Conservation (phyloP, 2,797 vertebrate genomes). For the Aulostomus chinensis region DNA sequence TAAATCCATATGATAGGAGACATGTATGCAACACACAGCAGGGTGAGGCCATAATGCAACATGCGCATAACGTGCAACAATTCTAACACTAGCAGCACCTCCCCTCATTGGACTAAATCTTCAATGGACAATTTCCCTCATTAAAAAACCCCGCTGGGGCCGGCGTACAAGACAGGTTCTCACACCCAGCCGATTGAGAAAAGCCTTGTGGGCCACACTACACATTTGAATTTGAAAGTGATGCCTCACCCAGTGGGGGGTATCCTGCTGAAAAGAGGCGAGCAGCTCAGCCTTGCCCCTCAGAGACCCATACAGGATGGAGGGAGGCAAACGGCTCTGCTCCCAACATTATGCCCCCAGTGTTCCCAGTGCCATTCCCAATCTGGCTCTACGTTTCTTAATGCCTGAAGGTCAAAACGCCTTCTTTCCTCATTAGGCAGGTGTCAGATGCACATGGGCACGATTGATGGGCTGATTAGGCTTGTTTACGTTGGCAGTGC, state of each 20-base stretch:
- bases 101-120: constrained; percentile 17
- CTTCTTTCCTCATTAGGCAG: constrained; percentile 34
- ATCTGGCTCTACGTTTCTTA: constrained; percentile 9
- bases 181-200: constrained; percentile 46
- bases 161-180: constrained; percentile 48
- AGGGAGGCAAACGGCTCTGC: constrained; percentile 46
- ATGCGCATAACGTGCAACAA: no score
- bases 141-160: constrained; percentile 20
- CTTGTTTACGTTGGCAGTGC: constrained; percentile 70
- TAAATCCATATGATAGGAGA: not conserved
- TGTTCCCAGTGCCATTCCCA: constrained; percentile 32
- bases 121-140: constrained; percentile 24
- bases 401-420: constrained; percentile 30
- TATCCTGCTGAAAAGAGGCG: constrained; percentile 64
- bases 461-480: constrained; percentile 58
- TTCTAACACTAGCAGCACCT: not conserved
- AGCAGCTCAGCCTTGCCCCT: constrained; percentile 25
- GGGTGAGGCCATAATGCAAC: no score
- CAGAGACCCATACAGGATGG: constrained; percentile 49
- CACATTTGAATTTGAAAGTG: constrained; percentile 64
- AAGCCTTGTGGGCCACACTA: constrained; percentile 36
- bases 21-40: constrained; percentile 1
- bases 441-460: constrained; percentile 41
- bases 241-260: constrained; percentile 71
- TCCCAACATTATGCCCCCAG: constrained; percentile 39